Evolutionary conservation across 2,888 invertebrate genomes (phyloP).

Genomic region (Taenaris catops): DNA sequence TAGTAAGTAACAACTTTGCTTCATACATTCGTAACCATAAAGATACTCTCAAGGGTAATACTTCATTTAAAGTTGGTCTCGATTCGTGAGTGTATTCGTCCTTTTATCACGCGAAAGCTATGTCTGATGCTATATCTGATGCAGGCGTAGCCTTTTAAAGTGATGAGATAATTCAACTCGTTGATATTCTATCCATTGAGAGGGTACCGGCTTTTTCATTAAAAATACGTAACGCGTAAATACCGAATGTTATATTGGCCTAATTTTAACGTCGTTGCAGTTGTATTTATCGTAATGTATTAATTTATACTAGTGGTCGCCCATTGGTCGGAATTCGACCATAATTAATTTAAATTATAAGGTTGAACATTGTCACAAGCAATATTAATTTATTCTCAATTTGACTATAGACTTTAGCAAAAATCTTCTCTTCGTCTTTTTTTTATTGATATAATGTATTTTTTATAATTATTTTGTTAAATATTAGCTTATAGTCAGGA

Average conservation of each 20-base stretch:
- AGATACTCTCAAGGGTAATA: constrained; percentile 7
- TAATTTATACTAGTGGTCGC: too few species aligned
- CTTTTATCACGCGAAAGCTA: constrained; percentile 16
- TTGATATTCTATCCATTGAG: constrained; percentile 15
- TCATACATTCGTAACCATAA: constrained; percentile 1
- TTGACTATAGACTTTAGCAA: too few species aligned
- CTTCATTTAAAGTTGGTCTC: constrained; percentile 1
- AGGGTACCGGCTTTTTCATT: constrained; percentile 6
- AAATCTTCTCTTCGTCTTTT: too few species aligned
- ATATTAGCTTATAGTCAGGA: too few species aligned
- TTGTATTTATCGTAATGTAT: too few species aligned
- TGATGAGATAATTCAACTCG: constrained; percentile 21
- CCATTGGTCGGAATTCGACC: too few species aligned
- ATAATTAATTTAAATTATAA: too few species aligned
- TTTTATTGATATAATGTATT: too few species aligned
- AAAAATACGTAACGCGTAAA: not conserved
- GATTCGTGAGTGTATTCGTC: constrained; percentile 1
- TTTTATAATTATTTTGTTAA: too few species aligned
- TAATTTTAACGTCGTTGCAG: too few species aligned
- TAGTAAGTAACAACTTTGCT: not conserved
- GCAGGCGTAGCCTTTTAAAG: constrained; percentile 22
- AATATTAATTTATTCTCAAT: too few species aligned
- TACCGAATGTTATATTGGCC: not conserved
- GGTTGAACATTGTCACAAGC: too few species aligned
- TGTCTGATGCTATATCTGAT: constrained; percentile 19